Evolutionary conservation across 2,888 invertebrate species (phyloP).

Genomic region (Eilema caniola): DNA sequence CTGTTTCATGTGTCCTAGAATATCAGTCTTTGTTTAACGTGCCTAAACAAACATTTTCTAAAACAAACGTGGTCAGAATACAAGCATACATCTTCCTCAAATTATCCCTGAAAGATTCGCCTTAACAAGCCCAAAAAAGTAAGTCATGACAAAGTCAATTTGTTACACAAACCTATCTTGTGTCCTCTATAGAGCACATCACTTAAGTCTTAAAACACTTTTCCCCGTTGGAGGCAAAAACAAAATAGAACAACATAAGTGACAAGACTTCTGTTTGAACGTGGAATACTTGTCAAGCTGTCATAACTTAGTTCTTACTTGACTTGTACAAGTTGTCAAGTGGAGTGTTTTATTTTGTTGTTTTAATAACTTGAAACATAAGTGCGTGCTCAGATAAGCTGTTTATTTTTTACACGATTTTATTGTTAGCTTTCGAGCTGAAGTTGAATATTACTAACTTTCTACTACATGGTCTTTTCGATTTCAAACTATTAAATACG

Average conservation of each 20-base stretch:
- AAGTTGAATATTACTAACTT: too few relatives aligned
- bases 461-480: too few relatives aligned
- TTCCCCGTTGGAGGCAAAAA: not conserved
- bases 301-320: conserved; percentile 17
- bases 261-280: conserved; percentile 1
- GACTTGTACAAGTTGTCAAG: conserved; percentile 12
- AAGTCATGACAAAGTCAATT: conserved; percentile 3
- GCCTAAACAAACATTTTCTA: not conserved
- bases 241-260: conserved; percentile 7
- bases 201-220: conserved; percentile 4
- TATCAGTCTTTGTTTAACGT: not conserved
- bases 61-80: not conserved
- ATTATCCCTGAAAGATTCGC: not conserved
- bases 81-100: not conserved
- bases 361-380: not conserved
- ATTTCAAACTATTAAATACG: too few relatives aligned
- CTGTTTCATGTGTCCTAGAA: not conserved
- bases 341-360: conserved; percentile 8
- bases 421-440: not conserved
- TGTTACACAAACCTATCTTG: not conserved
- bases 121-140: not conserved
- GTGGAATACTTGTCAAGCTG: conserved; percentile 17
- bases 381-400: not conserved
- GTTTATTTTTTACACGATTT: not conserved
- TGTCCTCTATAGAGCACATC: not conserved